Evolutionary conservation across 2,113 vertebrate species (phyloP), one percentile per base, ranked within the genome.

Genomic region (Dinomys branickii): DNA sequence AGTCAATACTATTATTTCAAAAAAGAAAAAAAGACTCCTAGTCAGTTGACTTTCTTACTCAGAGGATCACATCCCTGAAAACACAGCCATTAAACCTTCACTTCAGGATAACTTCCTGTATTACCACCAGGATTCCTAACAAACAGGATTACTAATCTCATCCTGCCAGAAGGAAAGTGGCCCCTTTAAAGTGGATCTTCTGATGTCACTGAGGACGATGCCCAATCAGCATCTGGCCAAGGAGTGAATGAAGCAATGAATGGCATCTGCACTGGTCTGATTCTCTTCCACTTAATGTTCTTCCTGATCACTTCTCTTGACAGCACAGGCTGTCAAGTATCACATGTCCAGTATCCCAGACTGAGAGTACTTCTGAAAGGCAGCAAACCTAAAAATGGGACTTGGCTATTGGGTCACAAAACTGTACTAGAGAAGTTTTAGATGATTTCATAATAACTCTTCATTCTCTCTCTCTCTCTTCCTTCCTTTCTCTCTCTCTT

Each of bases 111-210:
- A 33, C 44, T 35, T 65, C 56, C 73, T 71, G 22, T 10, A 73
- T 95, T 16, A 73, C 94, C 77, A 59, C 67, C 16, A 61, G 30
- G 41, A 28, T 6, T 44, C 22, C 50, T 90, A 92, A 81, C 4
- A 41, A 92, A 80, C 13, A 41, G 22, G 54, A 91, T 19, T 35
- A 56, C 67, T 91, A 84, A 83, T 77, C 41, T 92, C 67, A 88
- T 92, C 26, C 50, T 47, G 30, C 69, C 35, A 77, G 44, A 50
- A 86, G 22, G 33, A 71, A 88, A 91, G 52, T 81, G 26, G 10
- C 33, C 65, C 69, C 85, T 94, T 71, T 80, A 78, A 75, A 88
- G 58, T 58, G 10, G 91, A 26, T 67, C 83, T 88, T 94, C 77
- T 78, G 20, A 33, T 80, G 26, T 82, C 75, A 67, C 22, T 73